phyloP scores from a whole-genome alignment of 2,888 invertebrate species.

The Chrysolina oricalcia region DNA sequence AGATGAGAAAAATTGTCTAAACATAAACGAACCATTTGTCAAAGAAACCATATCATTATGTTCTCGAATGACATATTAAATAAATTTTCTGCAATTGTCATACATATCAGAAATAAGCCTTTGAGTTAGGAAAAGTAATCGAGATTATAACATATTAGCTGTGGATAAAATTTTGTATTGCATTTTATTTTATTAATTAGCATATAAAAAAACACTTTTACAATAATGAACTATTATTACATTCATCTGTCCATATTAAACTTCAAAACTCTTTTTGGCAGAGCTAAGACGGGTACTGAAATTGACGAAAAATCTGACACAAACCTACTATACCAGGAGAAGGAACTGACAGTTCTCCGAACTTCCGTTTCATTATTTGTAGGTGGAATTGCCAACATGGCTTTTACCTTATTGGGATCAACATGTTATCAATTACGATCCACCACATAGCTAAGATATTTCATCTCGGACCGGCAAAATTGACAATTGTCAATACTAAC shows the following conservation, averaged over 20 bases:
- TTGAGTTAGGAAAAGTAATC: too few relatives aligned
- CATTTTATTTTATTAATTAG: too few relatives aligned
- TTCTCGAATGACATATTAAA: too few relatives aligned
- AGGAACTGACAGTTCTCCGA: background rate
- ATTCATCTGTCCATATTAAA: conserved; percentile 7
- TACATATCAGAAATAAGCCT: too few relatives aligned
- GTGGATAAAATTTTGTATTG: too few relatives aligned
- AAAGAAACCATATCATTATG: too few relatives aligned
- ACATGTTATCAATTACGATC: background rate
- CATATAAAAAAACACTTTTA: too few relatives aligned
- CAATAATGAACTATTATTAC: too few relatives aligned
- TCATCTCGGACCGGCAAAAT: background rate
- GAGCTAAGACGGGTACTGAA: background rate
- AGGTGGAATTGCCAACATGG: background rate
- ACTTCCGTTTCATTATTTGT: background rate
- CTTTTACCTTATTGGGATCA: conserved; percentile 26
- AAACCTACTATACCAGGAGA: background rate
- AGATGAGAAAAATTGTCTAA: too few relatives aligned
- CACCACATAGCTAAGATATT: background rate
- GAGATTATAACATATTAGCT: too few relatives aligned
- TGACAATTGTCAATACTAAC: background rate
- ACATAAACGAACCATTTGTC: too few relatives aligned
- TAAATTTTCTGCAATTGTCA: too few relatives aligned
- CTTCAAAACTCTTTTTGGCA: background rate
- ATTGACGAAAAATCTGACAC: background rate